Evolutionary conservation across 2,797 vertebrate species (phyloP).

Genomic region (Sebastes alutus): DNA sequence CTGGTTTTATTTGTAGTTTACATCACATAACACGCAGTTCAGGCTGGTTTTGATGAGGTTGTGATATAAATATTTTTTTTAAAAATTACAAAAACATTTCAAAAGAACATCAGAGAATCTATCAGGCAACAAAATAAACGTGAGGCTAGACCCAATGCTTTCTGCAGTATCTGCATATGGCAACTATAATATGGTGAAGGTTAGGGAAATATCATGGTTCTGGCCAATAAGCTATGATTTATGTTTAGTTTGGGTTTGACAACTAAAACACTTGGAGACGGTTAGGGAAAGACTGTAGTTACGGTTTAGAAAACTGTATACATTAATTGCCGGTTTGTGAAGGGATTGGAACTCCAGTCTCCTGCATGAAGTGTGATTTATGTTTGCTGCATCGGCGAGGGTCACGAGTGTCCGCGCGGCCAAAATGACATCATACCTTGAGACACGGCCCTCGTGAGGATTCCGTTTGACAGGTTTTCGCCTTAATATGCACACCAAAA

Average conservation of each 20-base stretch:
- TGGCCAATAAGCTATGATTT: background rate
- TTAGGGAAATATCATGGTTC: background rate
- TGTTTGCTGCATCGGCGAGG: too few relatives aligned
- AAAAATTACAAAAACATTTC: background rate
- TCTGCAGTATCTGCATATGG: background rate
- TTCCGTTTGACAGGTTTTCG: too few relatives aligned
- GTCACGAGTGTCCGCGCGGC: too few relatives aligned
- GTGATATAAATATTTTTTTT: background rate
- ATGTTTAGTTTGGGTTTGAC: background rate
- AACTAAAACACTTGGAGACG: background rate
- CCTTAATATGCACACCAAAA: too few relatives aligned
- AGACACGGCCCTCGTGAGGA: too few relatives aligned
- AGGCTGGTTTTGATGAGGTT: background rate
- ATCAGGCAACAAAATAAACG: background rate
- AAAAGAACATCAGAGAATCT: background rate
- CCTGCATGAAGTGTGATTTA: too few relatives aligned
- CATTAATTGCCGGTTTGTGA: background rate
- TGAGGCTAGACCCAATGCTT: background rate
- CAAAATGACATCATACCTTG: rapidly evolving
- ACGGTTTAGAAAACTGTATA: background rate
- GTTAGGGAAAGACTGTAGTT: background rate
- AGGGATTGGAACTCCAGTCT: too few relatives aligned
- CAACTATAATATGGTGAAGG: background rate
- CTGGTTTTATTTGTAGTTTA: background rate
- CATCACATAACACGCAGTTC: background rate